A percentile compares a stretch with the other conserved stretches of the same genome.
These are phyloP conservation scores for Drosophila histrio DNA, from an alignment of 2,888 invertebrate genomes.

Conservation along the genomic window DNA sequence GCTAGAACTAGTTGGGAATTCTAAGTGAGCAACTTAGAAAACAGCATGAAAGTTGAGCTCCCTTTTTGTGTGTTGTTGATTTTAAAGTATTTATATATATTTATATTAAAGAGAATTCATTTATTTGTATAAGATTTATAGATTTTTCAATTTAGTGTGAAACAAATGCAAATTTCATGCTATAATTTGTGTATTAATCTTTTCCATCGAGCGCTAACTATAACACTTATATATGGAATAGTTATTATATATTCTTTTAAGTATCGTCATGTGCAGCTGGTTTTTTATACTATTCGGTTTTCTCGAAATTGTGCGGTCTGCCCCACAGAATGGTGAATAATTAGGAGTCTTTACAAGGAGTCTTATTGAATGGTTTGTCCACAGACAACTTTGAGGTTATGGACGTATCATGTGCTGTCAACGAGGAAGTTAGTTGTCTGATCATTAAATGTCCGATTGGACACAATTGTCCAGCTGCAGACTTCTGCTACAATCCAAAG, in stretches of 20 bases:
- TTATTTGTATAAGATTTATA: background rate
- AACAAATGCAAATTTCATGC: background rate
- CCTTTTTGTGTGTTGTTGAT: too few relatives aligned
- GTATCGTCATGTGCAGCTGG: slow-evolving; percentile 9
- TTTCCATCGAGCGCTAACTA: background rate
- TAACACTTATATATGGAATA: background rate
- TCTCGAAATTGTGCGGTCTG: background rate
- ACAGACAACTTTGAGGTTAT: slow-evolving; percentile 45
- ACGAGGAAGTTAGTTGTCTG: slow-evolving; percentile 57
- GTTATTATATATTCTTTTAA: background rate
- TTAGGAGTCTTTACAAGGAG: background rate
- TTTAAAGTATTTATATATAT: too few relatives aligned
- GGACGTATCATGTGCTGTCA: slow-evolving; percentile 34
- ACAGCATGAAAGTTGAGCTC: too few relatives aligned
- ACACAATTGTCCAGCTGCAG: slow-evolving; percentile 28
- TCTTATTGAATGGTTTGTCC: background rate
- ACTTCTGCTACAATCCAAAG: slow-evolving; percentile 53
- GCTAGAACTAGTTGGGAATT: too few relatives aligned
- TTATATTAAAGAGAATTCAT: background rate
- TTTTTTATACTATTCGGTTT: background rate
- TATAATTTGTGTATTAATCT: background rate
- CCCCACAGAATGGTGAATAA: slow-evolving; percentile 23
- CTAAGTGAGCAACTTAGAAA: too few relatives aligned
- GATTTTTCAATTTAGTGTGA: background rate
- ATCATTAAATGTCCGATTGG: slow-evolving; percentile 29